Base-by-base conservation (phyloP, 2,888 invertebrate species). In the Caenorhabditis panamensis region DNA sequence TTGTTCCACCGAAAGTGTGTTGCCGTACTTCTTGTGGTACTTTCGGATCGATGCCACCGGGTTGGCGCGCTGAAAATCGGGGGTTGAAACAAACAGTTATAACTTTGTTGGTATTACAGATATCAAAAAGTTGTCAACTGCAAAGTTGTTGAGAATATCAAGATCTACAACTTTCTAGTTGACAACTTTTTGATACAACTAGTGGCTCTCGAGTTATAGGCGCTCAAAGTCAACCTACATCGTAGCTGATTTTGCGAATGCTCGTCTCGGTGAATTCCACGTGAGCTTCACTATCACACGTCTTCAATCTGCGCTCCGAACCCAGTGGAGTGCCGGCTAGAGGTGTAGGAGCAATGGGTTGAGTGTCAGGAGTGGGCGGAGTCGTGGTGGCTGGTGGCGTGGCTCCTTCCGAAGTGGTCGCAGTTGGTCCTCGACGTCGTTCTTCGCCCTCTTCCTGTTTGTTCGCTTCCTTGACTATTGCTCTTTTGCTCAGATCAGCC, bases 51-150 rank as follows among this genome's bases (percentile, higher is more conserved):
- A 71, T 6, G 9, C 9, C 6, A 71, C 53, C 1, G 69, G 61
- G 20, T 71, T 26, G 16, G 26, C 24, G 8, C 69, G 53, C 69
- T 71, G 62, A 49, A 69, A 68, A 31, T 31, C 3, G 16, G 51
- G n/a, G n/a, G n/a, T n/a, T n/a, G n/a, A n/a, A n/a, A n/a, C n/a
- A n/a, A n/a, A n/a, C n/a, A n/a, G n/a, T n/a, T n/a, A n/a, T n/a
- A n/a, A n/a, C n/a, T n/a, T n/a, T n/a, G n/a, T n/a, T n/a, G n/a
- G n/a, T n/a, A n/a, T n/a, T n/a, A n/a, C n/a, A n/a, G n/a, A n/a
- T n/a, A n/a, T n/a, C n/a, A n/a, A n/a, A n/a, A n/a, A n/a, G n/a
- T n/a, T n/a, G n/a, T n/a, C n/a, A n/a, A n/a, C n/a, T n/a, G n/a
- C n/a, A n/a, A n/a, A n/a, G n/a, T n/a, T n/a, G n/a, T n/a, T n/a